Conservation (phyloP, 2,797 vertebrate genomes). For the Poecile montanus region DNA sequence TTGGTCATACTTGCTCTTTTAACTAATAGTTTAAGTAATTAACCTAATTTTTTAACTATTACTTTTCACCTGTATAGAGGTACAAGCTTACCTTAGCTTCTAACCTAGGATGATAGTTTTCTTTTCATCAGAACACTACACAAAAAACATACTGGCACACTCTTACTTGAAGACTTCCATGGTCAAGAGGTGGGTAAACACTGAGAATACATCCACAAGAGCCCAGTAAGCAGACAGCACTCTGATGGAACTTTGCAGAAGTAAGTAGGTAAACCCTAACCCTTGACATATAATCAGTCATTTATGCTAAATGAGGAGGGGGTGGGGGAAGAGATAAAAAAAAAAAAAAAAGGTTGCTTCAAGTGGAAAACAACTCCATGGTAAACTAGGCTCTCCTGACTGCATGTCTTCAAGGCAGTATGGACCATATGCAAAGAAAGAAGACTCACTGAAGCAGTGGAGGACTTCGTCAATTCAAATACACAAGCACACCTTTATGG, state of each 20-base stretch:
- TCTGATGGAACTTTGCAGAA: neutral
- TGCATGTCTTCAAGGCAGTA: neutral
- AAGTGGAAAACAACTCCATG: neutral
- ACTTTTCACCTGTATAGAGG: neutral
- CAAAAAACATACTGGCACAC: neutral
- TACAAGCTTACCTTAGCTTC: neutral
- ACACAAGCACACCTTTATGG: neutral
- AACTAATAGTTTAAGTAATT: neutral
- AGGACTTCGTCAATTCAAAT: neutral
- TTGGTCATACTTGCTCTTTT: neutral
- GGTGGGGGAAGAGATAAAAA: too few relatives aligned
- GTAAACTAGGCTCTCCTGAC: neutral
- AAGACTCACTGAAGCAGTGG: neutral
- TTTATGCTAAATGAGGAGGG: neutral
- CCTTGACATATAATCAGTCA: neutral
- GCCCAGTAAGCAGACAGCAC: neutral
- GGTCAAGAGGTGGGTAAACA: neutral
- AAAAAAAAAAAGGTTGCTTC: neutral
- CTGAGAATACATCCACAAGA: neutral
- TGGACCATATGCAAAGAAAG: neutral
- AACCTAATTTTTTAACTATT: neutral
- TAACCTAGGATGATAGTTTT: neutral
- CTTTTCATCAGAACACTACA: neutral
- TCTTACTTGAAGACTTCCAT: neutral
- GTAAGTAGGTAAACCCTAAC: neutral